Evolutionary conservation across 2,113 vertebrate genomes (phyloP).

Genomic region (Megaceryle maxima): DNA sequence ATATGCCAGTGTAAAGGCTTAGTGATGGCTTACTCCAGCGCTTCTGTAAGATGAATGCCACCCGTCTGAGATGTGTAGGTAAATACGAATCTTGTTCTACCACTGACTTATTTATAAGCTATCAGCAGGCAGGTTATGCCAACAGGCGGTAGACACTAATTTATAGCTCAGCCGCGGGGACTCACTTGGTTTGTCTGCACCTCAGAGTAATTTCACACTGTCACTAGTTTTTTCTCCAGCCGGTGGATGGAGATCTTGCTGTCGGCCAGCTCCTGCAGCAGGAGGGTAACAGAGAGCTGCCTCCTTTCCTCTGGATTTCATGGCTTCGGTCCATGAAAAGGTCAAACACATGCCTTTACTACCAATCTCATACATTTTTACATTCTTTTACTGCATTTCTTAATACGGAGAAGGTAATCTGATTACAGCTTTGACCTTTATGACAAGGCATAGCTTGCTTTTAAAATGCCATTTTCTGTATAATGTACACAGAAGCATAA

Average conservation of each 20-base stretch:
- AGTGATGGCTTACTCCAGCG: neutral
- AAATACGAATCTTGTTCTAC: slow-evolving; percentile 15
- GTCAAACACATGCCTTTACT: neutral
- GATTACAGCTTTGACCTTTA: slow-evolving; percentile 25
- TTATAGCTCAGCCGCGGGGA: neutral
- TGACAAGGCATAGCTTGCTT: neutral
- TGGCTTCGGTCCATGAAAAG: neutral
- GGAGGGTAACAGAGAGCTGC: neutral
- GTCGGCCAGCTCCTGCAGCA: rapidly evolving
- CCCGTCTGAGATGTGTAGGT: neutral
- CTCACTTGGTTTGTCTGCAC: neutral
- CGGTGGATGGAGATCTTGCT: neutral
- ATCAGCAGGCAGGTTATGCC: neutral
- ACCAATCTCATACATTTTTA: neutral
- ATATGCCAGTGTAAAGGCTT: neutral
- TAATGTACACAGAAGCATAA: neutral
- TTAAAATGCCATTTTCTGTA: neutral
- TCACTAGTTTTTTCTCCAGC: neutral
- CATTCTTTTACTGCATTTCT: neutral
- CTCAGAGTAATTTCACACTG: neutral
- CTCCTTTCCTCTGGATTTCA: neutral
- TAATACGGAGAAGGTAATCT: neutral
- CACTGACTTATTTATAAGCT: neutral
- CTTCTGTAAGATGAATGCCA: neutral
- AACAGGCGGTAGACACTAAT: neutral